Base-by-base conservation (phyloP, 2,888 invertebrate genomes). In the Muschampia plurimacula region DNA sequence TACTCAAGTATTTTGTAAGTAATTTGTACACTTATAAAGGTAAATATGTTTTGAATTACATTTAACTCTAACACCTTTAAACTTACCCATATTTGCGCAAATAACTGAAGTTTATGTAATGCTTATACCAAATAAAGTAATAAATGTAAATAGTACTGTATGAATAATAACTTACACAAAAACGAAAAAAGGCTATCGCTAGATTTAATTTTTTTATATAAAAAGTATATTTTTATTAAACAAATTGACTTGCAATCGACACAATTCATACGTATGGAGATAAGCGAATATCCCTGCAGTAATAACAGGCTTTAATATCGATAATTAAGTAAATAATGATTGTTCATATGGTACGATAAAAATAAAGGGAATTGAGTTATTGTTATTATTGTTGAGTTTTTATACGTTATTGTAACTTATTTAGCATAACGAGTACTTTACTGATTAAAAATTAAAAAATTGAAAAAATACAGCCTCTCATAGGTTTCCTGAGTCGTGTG, bases 281-380 rank as follows among this genome's bases (percentile, higher is more conserved):
- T 70, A 70, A 70, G 64, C 44, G 15, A 57, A 65, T 65, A 46
- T 46, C 64, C 57, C 41, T 57, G 59, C 46, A 32, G 32, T 68
- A 65, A 65, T 57, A 69, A 69, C 46, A 22, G 49, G 52, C 64
- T 57, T 70, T 70, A 64, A 70, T 70, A 70, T 65, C 22, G 55
- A 46, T 70, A 64, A 70, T 70, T 57, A 41, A 64, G 57, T 36
- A 64, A 68, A 60, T 68, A 49, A 59, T 62, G 32, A 44, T 32
- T 64, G 32, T 64, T 69, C 12, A 55, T 55, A 69, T 28, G n/a
- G 2, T 15, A 22, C 41, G 12, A 39, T 39, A 44, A 64, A 69
- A 69, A 67, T 32, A 32, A 63, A 39, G 49, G 12, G n/a, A n/a
- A 64, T 46, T 60, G 44, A 59, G 60, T 22, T 69, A 69, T 32